A percentile compares a stretch with the other conserved stretches of the same genome.
Evolutionary conservation across 2,113 vertebrate genomes (phyloP).

Genomic region (Xenopus borealis): DNA sequence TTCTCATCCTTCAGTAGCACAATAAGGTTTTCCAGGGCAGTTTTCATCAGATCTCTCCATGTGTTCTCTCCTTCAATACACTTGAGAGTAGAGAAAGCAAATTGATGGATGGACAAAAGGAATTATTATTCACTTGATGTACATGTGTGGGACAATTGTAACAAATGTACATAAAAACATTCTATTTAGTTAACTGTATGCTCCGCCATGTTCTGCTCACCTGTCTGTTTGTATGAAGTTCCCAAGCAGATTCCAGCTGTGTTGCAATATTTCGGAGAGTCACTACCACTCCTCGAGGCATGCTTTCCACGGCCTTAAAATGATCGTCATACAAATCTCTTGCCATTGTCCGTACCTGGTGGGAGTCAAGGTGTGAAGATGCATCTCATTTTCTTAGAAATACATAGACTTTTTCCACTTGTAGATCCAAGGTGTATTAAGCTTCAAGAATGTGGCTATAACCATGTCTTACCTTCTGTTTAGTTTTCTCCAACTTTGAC

Average conservation of each 20-base stretch:
- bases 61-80: slow-evolving; percentile 93
- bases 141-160: background rate
- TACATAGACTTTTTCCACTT: no score
- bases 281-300: slow-evolving; percentile 96
- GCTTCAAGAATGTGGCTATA: no score
- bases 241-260: slow-evolving; percentile 94
- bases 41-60: slow-evolving; percentile 98
- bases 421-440: no score
- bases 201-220: slow-evolving; percentile 53
- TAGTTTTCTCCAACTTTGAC: slow-evolving; percentile 97
- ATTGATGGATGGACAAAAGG: background rate
- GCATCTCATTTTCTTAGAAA: no score
- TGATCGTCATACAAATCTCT: slow-evolving; percentile 96
- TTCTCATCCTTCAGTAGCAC: slow-evolving; percentile 96
- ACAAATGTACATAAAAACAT: background rate
- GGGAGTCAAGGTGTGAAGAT: background rate
- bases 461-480: slow-evolving; percentile 81
- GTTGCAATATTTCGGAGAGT: slow-evolving; percentile 97
- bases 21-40: slow-evolving; percentile 94
- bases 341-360: slow-evolving; percentile 90
- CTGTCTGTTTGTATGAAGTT: slow-evolving; percentile 94
- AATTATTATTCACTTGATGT: no score
- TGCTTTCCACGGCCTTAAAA: slow-evolving; percentile 98
- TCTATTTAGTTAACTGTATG: background rate
- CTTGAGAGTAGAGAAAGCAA: slow-evolving; percentile 57